Conservation (phyloP, 1,140 invertebrate genomes). For the Oryzaephilus surinamensis region DNA sequence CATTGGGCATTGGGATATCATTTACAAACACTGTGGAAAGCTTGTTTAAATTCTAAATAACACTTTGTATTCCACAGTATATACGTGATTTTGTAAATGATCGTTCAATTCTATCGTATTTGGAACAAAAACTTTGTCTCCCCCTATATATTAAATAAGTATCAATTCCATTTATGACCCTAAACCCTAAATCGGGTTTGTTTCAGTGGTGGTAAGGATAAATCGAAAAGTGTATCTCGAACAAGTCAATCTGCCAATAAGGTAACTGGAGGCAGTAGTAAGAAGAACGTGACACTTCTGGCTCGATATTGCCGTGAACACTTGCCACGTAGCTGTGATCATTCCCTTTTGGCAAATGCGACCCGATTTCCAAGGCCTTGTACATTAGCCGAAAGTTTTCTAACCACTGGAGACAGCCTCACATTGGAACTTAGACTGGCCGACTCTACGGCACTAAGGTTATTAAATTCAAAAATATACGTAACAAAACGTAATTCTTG, state of each 20-base stretch:
- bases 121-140: too few species aligned
- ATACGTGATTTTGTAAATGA: too few species aligned
- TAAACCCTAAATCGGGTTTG: slow-evolving; percentile 5
- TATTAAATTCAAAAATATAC: slow-evolving; percentile 14
- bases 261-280: slow-evolving; percentile 34
- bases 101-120: too few species aligned
- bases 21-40: too few species aligned
- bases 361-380: slow-evolving; percentile 55
- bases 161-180: too few species aligned
- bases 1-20: too few species aligned
- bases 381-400: slow-evolving; percentile 68
- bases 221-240: slow-evolving; percentile 18
- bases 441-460: slow-evolving; percentile 75
- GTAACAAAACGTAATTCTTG: too few species aligned
- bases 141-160: too few species aligned
- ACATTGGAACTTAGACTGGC: slow-evolving; percentile 68
- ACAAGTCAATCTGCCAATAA: slow-evolving; percentile 8
- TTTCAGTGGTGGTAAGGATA: slow-evolving; percentile 24
- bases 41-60: too few species aligned
- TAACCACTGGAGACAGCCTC: slow-evolving; percentile 67
- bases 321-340: slow-evolving; percentile 66
- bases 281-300: slow-evolving; percentile 57
- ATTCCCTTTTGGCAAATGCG: slow-evolving; percentile 50
- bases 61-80: too few species aligned
- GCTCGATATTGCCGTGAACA: slow-evolving; percentile 68